Percentiles rank a stretch among this genome's conserved stretches.
Evolutionary conservation across 2,797 vertebrate species (phyloP).

Genomic region (Gila robusta): DNA sequence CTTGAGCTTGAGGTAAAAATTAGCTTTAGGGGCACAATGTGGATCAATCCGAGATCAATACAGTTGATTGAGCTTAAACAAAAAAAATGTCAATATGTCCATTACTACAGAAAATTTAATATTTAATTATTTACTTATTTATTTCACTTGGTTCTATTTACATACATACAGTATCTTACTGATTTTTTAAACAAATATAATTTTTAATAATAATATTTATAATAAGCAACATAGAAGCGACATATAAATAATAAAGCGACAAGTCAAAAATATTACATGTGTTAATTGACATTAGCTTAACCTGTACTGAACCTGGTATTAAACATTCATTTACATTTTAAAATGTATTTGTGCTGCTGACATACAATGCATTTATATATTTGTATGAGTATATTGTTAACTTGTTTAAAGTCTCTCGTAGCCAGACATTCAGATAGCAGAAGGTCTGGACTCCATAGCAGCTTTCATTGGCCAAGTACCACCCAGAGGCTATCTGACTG

Average conservation of each 20-base stretch:
- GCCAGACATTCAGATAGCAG: neutral
- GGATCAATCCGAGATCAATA: neutral
- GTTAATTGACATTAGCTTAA: neutral
- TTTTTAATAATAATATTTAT: neutral
- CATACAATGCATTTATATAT: conserved; percentile 4
- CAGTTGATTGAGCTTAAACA: neutral
- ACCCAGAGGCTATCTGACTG: neutral
- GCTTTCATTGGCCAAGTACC: neutral
- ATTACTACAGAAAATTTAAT: neutral
- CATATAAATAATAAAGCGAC: neutral
- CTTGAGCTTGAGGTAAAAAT: neutral
- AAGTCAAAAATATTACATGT: neutral
- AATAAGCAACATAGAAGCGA: neutral
- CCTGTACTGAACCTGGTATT: neutral
- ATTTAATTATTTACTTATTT: neutral
- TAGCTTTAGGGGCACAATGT: neutral
- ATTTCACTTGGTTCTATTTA: neutral
- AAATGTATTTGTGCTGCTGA: neutral
- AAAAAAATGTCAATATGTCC: neutral
- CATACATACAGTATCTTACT: neutral
- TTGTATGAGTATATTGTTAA: neutral
- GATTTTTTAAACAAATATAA: neutral
- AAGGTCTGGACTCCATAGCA: neutral
- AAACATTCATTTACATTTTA: neutral
- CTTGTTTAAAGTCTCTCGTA: too few relatives aligned